Base-by-base conservation (phyloP, 64 coral and sea anemone species). In the Acropora yongei region DNA sequence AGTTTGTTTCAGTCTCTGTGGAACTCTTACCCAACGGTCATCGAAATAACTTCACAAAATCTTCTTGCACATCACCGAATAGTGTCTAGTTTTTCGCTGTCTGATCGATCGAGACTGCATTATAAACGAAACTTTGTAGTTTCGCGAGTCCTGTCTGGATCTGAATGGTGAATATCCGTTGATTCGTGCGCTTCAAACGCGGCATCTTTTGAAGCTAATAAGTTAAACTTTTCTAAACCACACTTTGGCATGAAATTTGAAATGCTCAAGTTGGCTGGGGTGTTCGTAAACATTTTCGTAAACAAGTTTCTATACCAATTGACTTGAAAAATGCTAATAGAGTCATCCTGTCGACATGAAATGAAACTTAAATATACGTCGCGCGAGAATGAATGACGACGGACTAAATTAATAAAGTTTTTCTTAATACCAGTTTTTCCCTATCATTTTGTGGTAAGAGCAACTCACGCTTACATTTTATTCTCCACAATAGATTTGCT, bases 121-220 rank as follows among this genome's bases (percentile, higher is more conserved):
- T 45, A 76, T 10, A 76, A 45, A 45, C 18, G 50, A 9, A 20
- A 81, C 13, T 60, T 48, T 12, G 12, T 48, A 71, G 19, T 71
- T 10, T 71, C 4, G 39, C 18, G 41, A 78, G 75, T 78, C 75
- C 41, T 3, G 16, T 78, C 43, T 16, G 75, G 75, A 78, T 45
- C 49, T 45, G 44, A 47, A 48, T 44, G 44, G 75, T 20, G 57
- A 30, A 82, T 63, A 61, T 63, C 55, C 30, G 40, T 82, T 17
- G 55, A 42, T 42, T 63, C 79, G 65, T 82, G 55, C 57, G 30
- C 79, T 42, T 63, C 79, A 82, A 63, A 49, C 57, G 30, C 79
- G 57, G 14, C 3, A 18, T 48, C 49, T 47, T 17, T 39, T 39
- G 55, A 43, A 20, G 10, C 55, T 41, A 63, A 65, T 65, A 39